Conservation (phyloP, 2,113 vertebrate genomes). For the Scartelaos histophorus region DNA sequence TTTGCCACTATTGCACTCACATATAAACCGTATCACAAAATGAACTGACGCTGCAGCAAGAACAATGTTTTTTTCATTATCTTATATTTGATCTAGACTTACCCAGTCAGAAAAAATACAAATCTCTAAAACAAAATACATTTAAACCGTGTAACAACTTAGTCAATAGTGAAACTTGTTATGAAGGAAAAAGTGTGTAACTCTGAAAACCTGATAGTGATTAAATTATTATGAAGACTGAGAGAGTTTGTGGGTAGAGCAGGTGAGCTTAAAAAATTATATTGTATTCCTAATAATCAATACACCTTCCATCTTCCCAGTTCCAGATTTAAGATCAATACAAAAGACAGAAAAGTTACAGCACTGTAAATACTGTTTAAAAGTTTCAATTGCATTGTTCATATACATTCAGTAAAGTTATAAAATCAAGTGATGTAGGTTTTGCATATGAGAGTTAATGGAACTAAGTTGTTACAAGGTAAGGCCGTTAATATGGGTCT, state of each 20-base stretch:
- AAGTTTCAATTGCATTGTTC: no score
- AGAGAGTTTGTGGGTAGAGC: not conserved
- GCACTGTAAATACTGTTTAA: not conserved
- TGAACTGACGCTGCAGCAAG: no score
- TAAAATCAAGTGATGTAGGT: no score
- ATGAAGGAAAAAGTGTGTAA: no score
- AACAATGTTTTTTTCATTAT: no score
- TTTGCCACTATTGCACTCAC: not conserved
- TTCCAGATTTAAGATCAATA: not conserved
- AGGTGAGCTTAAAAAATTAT: not conserved
- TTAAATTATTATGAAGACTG: not conserved
- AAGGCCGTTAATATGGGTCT: slow-evolving; percentile 38
- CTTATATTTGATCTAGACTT: no score
- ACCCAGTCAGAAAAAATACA: no score
- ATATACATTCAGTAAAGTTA: no score
- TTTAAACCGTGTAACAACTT: no score
- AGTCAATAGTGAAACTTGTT: no score
- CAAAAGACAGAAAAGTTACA: not conserved
- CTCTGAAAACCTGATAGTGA: not conserved
- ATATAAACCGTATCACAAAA: not conserved
- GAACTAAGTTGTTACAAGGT: slow-evolving; percentile 24
- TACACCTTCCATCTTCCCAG: not conserved
- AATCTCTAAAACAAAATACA: no score
- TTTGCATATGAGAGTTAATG: no score
- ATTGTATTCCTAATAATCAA: not conserved